These are phyloP conservation scores for Pholis gunnellus DNA, from an alignment of 2,113 vertebrate genomes.

Conservation along the genomic window DNA sequence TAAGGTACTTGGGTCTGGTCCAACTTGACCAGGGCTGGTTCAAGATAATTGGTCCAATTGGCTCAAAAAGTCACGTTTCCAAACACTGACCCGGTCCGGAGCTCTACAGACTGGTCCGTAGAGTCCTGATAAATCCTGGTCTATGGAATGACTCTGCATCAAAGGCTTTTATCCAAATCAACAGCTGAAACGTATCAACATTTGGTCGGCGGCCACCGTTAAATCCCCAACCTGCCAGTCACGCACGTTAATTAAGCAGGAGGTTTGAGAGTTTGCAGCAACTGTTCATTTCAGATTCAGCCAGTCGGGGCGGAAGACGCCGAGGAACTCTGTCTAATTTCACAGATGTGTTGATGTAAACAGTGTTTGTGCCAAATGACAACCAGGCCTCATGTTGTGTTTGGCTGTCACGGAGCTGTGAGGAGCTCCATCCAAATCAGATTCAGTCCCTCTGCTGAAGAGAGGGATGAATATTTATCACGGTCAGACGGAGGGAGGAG, in stretches of 20 bases:
- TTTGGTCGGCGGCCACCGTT: constrained; percentile 19
- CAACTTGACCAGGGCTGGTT: background rate
- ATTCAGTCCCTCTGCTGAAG: constrained; percentile 57
- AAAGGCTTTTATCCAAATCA: constrained; percentile 3
- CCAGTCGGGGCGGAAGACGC: constrained; percentile 11
- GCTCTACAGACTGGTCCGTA: background rate
- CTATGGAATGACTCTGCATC: background rate
- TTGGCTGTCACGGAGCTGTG: constrained; percentile 19
- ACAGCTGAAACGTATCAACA: background rate
- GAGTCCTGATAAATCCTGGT: background rate
- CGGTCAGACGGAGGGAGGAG: constrained; percentile 58
- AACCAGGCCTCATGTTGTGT: constrained; percentile 23
- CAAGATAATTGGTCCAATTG: background rate
- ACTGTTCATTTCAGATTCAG: constrained; percentile 18
- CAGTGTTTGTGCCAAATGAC: constrained; percentile 47
- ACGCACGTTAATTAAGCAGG: constrained; percentile 44
- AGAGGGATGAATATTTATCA: constrained; percentile 76
- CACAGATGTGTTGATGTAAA: constrained; percentile 59
- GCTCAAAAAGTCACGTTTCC: background rate
- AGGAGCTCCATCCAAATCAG: constrained; percentile 56
- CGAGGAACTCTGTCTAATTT: background rate
- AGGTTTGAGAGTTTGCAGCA: constrained; percentile 22
- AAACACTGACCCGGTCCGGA: background rate
- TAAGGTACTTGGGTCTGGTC: background rate
- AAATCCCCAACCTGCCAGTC: constrained; percentile 7